These are phyloP conservation scores for Mergus octosetaceus DNA, from an alignment of 2,797 vertebrate genomes.

Conservation along the genomic window DNA sequence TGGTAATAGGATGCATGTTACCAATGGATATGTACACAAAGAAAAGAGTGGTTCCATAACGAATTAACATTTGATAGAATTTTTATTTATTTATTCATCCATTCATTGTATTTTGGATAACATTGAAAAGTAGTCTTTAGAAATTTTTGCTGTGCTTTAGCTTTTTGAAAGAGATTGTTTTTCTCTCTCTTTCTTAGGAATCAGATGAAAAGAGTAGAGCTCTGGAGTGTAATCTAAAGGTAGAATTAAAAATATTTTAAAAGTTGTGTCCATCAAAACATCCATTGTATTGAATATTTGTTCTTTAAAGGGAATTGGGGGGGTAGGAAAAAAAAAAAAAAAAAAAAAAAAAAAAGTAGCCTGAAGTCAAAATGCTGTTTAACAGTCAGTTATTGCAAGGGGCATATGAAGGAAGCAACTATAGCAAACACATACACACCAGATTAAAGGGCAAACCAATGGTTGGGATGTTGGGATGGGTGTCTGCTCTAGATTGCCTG, in stretches of 20 bases:
- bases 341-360: background rate
- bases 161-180: background rate
- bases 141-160: background rate
- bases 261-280: background rate
- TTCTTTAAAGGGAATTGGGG: background rate
- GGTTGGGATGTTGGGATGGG: fast-evolving
- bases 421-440: background rate
- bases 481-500: background rate
- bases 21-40: background rate
- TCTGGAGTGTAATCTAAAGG: background rate
- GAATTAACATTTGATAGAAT: background rate
- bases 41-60: background rate
- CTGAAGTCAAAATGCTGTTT: background rate
- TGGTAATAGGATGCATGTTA: background rate
- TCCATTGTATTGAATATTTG: background rate
- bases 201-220: background rate
- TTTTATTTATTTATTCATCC: background rate
- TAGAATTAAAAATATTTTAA: background rate
- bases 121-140: background rate
- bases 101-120: background rate
- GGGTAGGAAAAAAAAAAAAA: background rate
- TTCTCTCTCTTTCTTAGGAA: background rate
- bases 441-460: background rate
- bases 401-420: background rate
- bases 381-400: background rate